Conservation (phyloP, 2,888 invertebrate genomes). For the Dastarcus helophoroides region DNA sequence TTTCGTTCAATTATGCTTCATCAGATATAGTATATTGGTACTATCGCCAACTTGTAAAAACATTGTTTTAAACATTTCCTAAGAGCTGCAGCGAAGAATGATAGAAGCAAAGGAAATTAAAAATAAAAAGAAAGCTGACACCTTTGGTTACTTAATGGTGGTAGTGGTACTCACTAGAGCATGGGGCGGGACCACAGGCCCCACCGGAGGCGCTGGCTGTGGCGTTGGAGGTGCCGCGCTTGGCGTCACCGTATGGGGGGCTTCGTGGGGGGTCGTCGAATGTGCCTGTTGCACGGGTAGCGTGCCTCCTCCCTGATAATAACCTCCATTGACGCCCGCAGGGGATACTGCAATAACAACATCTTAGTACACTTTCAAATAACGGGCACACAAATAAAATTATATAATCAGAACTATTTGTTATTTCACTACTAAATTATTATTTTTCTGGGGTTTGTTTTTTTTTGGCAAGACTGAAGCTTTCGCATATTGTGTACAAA, state of each 20-base stretch:
- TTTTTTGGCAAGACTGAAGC: no score
- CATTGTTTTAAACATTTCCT: constrained; percentile 1
- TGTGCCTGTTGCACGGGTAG: constrained; percentile 77
- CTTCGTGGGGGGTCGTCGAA: constrained; percentile 75
- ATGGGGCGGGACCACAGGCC: constrained; percentile 35
- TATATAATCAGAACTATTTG: no score
- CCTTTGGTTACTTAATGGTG: constrained; percentile 20
- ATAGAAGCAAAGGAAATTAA: not conserved
- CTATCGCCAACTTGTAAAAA: not conserved
- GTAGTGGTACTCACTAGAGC: constrained; percentile 28
- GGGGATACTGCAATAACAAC: constrained; percentile 38
- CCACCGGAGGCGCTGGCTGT: constrained; percentile 39
- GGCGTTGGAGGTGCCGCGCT: constrained; percentile 41
- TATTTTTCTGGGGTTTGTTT: no score
- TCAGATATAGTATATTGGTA: not conserved
- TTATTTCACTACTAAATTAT: no score
- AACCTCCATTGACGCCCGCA: constrained; percentile 59
- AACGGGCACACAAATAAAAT: no score
- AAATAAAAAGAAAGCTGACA: constrained; percentile 14
- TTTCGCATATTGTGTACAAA: no score
- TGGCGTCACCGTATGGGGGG: constrained; percentile 43
- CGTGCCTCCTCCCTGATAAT: constrained; percentile 59
- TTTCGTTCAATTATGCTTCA: not conserved
- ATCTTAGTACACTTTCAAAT: no score
- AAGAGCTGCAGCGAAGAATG: not conserved